These are phyloP conservation scores for Silurus meridionalis DNA, from an alignment of 2,113 vertebrate species.

Conservation along the genomic window DNA sequence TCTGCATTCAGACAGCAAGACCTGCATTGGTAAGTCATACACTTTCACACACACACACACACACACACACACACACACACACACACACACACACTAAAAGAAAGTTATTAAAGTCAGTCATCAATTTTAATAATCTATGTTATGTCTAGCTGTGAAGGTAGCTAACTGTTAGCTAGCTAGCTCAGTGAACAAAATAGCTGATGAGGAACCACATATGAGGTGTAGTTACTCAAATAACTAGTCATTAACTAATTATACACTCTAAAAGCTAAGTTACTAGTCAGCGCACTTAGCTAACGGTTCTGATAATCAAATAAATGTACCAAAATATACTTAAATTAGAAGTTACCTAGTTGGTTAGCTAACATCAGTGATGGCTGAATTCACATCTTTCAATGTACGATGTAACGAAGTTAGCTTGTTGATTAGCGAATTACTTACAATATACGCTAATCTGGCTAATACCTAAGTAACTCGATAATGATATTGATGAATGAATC, in stretches of 20 bases:
- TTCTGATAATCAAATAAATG: not conserved
- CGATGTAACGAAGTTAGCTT: not conserved
- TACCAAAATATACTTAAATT: not conserved
- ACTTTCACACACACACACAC: not conserved
- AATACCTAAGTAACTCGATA: not conserved
- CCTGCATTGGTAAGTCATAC: conserved; percentile 91
- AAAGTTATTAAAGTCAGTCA: not conserved
- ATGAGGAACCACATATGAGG: no score
- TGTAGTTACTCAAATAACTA: not conserved
- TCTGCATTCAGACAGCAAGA: conserved; percentile 91
- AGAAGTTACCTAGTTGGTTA: not conserved
- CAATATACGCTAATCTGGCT: not conserved
- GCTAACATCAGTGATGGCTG: not conserved
- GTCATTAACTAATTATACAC: not conserved
- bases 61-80: conserved; percentile 17
- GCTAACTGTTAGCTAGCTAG: not conserved
- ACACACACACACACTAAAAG: not conserved
- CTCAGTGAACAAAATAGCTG: not conserved
- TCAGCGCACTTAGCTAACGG: not conserved
- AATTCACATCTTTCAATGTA: not conserved
- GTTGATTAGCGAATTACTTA: not conserved
- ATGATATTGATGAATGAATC: not conserved
- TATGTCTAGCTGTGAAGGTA: not conserved
- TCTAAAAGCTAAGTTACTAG: not conserved
- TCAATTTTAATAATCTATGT: not conserved